Base-by-base conservation (phyloP, 2,888 invertebrate species). In the Synergus laeviventris region DNA sequence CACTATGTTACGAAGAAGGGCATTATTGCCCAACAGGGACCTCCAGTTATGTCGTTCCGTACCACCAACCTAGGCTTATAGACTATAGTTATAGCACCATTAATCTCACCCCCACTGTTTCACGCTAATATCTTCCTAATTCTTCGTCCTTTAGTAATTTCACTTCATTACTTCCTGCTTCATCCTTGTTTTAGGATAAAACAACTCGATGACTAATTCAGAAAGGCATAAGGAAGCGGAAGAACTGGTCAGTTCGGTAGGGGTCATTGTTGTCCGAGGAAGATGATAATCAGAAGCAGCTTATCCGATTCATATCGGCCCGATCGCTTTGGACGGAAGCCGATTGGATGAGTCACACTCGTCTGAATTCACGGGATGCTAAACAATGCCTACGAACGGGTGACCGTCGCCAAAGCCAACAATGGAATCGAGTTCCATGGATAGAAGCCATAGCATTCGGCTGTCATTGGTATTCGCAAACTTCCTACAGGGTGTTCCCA, bases 11-110 rank as follows among this genome's bases (percentile, higher is more conserved):
- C 83, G 83, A 87, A 88, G 87, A 86, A 87, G 86, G 88, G 84
- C 88, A 87, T 90, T 90, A 90, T 90, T 90, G 88, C 85, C 88
- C 90, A 89, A 87, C 85, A 84, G 90, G 90, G 90, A 90, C 87
- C 84, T 83, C 83, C 84, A 84, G 87, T 87, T 88, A 87, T 86
- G 80, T 82, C 83, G 76, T 74, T 79, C 83, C 76, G 74, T 66
- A 79, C 79, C 75, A 79, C 76, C 62, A 66, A 82, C 82, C 21
- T 11, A 64, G 81, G 85, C 86, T 86, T 84, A 86, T 85, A 84
- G 83, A 79, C 73, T 74, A 79, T 84, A 81, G 83, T 86, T 86
- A 85, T 84, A 83, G 81, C 79, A 77, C 83, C 24, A 59, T 16
- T 12, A 38, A 45, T 66, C n/a, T 73, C 45, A 24, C 31, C 76